Evolutionary conservation across 2,888 invertebrate genomes (phyloP), one percentile per base, ranked within the genome.

Genomic region (Acleris holmiana): DNA sequence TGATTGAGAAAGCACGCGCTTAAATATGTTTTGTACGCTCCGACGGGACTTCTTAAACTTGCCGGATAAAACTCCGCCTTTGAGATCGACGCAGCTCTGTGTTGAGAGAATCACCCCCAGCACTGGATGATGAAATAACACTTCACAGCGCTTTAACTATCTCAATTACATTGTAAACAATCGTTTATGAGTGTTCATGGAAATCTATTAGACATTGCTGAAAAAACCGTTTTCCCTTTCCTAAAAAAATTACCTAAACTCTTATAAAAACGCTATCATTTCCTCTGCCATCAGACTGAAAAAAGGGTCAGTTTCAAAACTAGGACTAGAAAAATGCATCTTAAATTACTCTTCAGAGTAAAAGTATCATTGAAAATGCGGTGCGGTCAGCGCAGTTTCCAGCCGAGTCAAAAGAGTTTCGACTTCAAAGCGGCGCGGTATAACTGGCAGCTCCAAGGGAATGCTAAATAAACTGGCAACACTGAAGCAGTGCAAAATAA

Each of bases 401-500:
- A 68, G 78, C 82, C 76, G 80, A 87, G 82, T 89, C 88, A 90
- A 91, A 89, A 88, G 90, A 84, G 86, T 88, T 89, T 88, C 17
- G 83, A 89, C 89, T 88, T 92, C 91, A 92, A 92, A 92, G 91
- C 83, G 83, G 72, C 76, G 77, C 72, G 78, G 82, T 85, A 85
- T 88, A 86, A 88, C 88, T 86, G 86, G 82, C 84, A 84, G 77
- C 84, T 84, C 82, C 77, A 82, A 85, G 84, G 86, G 88, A 88
- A 83, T 86, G 84, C 80, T 86, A 86, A 87, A 87, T 87, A 87
- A 84, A 88, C 86, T 81, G 75, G 78, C 81, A 82, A 74, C 84
- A 79, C 81, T 76, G 77, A 79, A 76, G 82, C 86, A 89, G 89
- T 85, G 88, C 84, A 92, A 90, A 91, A 91, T 91, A 92, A 91